Base-by-base conservation (phyloP, 2,797 vertebrate species). In the Xenentodon cancila region DNA sequence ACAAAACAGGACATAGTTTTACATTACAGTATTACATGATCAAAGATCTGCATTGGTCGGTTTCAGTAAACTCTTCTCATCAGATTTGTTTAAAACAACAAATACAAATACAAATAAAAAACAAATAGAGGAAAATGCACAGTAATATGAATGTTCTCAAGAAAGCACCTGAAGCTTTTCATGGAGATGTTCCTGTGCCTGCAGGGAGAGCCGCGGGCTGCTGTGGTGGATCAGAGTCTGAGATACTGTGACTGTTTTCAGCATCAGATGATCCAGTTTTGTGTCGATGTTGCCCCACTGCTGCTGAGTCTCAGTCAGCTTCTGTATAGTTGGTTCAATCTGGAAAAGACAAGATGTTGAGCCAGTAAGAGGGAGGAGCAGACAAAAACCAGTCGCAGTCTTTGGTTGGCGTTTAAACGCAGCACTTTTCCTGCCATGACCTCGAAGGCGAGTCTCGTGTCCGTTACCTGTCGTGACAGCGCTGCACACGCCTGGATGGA, bases 131-230 rank as follows among this genome's bases (percentile, higher is more conserved):
- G 25, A 25, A 25, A 25, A 25, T n/a, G n/a, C n/a, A n/a, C n/a
- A n/a, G n/a, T n/a, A n/a, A n/a, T n/a, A n/a, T n/a, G n/a, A n/a
- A n/a, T n/a, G n/a, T n/a, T n/a, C n/a, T n/a, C n/a, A n/a, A n/a
- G n/a, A n/a, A n/a, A 40, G 4, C 83, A 98, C 97, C 96, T 97
- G 92, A 11, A 97, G 93, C 57, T 64, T 86, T 40, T 89, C 67
- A 18, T 92, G 82, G 19, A 89, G 87, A 0, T 61, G 70, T 58
- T 69, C 75, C 75, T 95, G 79, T n/a, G 91, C 85, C 66, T 89
- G 85, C 79, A 94, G 18, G 0, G 87, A 93, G 25, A 91, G 50
- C 43, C 56, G 64, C 32, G 89, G 69, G 69, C 79, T 53, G 37
- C 89, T 52, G 82, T 84, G 85, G 34, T 89, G 81, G 1, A 92